Evolutionary conservation across 1,140 invertebrate species (phyloP).

Genomic region (Wasmannia auropunctata): DNA sequence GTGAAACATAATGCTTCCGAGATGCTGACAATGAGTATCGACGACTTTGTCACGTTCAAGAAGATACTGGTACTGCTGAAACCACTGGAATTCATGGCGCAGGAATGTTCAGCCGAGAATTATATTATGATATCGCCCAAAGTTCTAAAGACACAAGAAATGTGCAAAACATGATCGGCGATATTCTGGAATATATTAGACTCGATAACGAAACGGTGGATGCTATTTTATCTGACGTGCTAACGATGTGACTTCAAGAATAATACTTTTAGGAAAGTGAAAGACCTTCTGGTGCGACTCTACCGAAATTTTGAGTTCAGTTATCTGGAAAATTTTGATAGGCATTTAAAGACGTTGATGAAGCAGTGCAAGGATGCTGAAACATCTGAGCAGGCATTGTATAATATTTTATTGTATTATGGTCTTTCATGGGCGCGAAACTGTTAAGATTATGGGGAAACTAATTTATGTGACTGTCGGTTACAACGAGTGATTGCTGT

Average conservation of each 20-base stretch:
- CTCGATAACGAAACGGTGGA: constrained; percentile 83
- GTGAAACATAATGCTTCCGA: constrained; percentile 65
- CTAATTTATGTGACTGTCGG: constrained; percentile 88
- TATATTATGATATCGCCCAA: constrained; percentile 73
- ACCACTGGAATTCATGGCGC: constrained; percentile 65
- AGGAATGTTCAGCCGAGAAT: constrained; percentile 74
- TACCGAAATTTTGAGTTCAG: constrained; percentile 87
- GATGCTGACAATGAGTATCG: constrained; percentile 64
- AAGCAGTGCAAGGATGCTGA: constrained; percentile 61
- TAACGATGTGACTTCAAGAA: constrained; percentile 65
- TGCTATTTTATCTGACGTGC: constrained; percentile 76
- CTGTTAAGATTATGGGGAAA: constrained; percentile 88
- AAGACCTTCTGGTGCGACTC: constrained; percentile 77
- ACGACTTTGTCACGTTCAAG: constrained; percentile 71
- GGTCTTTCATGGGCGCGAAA: constrained; percentile 81
- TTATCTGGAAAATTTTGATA: constrained; percentile 89
- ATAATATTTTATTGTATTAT: constrained; percentile 79
- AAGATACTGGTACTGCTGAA: constrained; percentile 69
- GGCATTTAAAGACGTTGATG: constrained; percentile 80
- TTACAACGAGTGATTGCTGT: constrained; percentile 87
- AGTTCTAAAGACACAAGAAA: too few species aligned
- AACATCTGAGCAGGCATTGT: constrained; percentile 69
- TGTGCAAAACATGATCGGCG: constrained; percentile 78
- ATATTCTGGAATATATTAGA: constrained; percentile 86
- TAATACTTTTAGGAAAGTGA: constrained; percentile 62